Base-by-base conservation (phyloP, 1,140 invertebrate genomes). In the Drosophila ohnishii region DNA sequence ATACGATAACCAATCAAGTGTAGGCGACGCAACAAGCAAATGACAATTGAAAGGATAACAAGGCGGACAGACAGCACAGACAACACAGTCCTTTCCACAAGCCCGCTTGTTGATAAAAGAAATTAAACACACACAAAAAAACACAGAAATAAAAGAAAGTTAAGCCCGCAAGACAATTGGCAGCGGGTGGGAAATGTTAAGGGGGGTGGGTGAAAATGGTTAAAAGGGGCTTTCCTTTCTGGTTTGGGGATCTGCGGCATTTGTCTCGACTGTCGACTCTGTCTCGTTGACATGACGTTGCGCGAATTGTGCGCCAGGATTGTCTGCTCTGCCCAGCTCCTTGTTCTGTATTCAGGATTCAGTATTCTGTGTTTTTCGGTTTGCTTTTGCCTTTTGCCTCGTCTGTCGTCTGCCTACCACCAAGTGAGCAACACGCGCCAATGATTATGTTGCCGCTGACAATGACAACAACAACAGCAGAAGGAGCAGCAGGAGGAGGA, bases 391-490 rank as follows among this genome's bases (percentile, higher is more conserved):
- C 42, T 16, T 13, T 16, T 13, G 8, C 25, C 25, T 14, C 51
- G 51, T 37, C 51, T 53, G 78, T 47, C 63, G 83, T 76, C 80
- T 74, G 79, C 79, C 84, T 77, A 73, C 71, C 76, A 72, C 71
- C 76, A 72, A 87, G 83, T 87, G 83, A 86, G 84, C 83, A 86
- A 87, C 83, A 86, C 83, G 84, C 83, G 83, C 83, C 83, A 75
- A 87, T 86, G 83, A 86, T 86, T 86, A 86, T 86, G 83, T 86
- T 82, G 82, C 78, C 67, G 78, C 66, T 76, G 70, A 87, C 78
- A 86, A 79, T 76, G 48, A 70, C 71, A 66, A 60, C 75, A 78
- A 50, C 60, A 69, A 44, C 59, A 35, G 35, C 37, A 58, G 25
- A 22, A 60, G 45, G 53, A 66, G 11, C 25, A 39, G 10, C 0